These are phyloP conservation scores for Epistrophella euchroma DNA, from an alignment of 2,888 invertebrate species.

Conservation along the genomic window DNA sequence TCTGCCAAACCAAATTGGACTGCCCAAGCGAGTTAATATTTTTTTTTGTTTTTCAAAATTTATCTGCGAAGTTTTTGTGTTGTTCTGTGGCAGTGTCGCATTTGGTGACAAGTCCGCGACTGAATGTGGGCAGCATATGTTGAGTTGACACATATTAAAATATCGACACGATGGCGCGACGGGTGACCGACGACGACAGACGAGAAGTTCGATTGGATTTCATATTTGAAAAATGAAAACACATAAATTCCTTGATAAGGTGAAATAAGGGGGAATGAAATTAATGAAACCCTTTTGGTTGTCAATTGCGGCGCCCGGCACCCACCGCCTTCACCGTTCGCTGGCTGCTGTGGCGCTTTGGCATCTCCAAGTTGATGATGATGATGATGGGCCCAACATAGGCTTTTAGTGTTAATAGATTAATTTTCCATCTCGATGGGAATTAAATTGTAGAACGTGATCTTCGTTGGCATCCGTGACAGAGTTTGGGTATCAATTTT, in stretches of 20 bases:
- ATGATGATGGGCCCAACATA: slow-evolving; percentile 61
- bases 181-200: slow-evolving; percentile 19
- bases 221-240: slow-evolving; percentile 76
- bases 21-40: slow-evolving; percentile 62
- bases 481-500: slow-evolving; percentile 58
- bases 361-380: slow-evolving; percentile 29
- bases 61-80: slow-evolving; percentile 61
- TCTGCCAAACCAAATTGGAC: slow-evolving; percentile 74
- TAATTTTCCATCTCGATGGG: slow-evolving; percentile 65
- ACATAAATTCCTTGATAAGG: slow-evolving; percentile 74
- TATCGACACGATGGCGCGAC: slow-evolving; percentile 35
- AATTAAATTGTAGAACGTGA: slow-evolving; percentile 74
- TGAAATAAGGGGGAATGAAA: slow-evolving; percentile 26
- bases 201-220: slow-evolving; percentile 57
- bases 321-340: not conserved
- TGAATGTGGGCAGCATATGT: slow-evolving; percentile 74
- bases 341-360: slow-evolving; percentile 49
- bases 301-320: slow-evolving; percentile 29
- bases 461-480: slow-evolving; percentile 69
- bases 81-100: slow-evolving; percentile 41
- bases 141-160: slow-evolving; percentile 74
- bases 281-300: slow-evolving; percentile 63
- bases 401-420: slow-evolving; percentile 75
- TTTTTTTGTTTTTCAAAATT: slow-evolving; percentile 20
- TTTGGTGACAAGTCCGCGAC: slow-evolving; percentile 67